Conservation (phyloP, 1,140 invertebrate species). For the Rhopalosiphum padi region DNA sequence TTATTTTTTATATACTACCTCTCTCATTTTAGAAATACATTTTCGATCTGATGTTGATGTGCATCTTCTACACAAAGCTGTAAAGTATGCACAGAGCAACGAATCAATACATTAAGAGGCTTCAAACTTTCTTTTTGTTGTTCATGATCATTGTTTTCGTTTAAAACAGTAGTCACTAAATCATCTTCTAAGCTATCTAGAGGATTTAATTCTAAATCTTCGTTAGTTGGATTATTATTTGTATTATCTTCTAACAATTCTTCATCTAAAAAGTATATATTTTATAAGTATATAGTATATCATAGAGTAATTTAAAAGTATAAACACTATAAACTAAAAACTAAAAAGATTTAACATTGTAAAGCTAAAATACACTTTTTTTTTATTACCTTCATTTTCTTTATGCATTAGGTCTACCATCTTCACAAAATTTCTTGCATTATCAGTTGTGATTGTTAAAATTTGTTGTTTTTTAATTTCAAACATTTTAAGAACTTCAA, state of each 20-base stretch:
- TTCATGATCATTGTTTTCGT: background rate
- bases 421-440: constrained; percentile 4
- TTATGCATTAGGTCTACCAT: background rate
- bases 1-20: background rate
- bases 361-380: background rate
- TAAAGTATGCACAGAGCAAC: background rate
- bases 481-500: background rate
- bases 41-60: background rate
- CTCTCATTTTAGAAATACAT: background rate
- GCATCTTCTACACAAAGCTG: background rate
- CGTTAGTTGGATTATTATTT: background rate
- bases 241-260: background rate
- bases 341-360: background rate
- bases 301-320: background rate
- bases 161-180: background rate
- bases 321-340: background rate
- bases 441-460: background rate
- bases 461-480: background rate
- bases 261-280: background rate
- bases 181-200: background rate
- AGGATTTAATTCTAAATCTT: background rate
- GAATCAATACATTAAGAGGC: background rate
- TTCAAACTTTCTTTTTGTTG: background rate
- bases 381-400: constrained; percentile 44
- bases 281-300: too few relatives aligned